Evolutionary conservation across 2,113 vertebrate genomes (phyloP), one percentile per base, ranked within the genome.

Genomic region (Macrotis lagotis): DNA sequence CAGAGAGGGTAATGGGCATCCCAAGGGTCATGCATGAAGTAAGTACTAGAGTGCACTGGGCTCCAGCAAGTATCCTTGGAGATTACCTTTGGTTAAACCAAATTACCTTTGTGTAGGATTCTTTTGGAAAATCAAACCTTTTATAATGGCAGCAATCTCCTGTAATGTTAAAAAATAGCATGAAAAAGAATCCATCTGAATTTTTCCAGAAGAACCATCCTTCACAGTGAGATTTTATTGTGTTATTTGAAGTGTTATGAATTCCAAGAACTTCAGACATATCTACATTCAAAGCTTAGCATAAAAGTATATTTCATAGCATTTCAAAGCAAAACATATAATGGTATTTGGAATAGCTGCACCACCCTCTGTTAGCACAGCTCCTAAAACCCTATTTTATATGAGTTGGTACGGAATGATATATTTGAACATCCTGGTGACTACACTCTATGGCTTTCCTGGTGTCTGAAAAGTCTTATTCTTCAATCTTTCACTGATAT

Each of bases 321-420:
- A 0, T 25, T 51, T 51, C 19, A 48, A 49, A 50, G 52, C 0
- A 26, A 3, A 26, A 1, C 0, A 6, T 25, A 0, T 90, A 83
- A 28, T 6, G 4, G 19, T 2, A 0, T 5, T 6, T 2, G 25
- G 52, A 16, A 3, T n/a, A 14, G 25, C 6, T 8, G 47, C 1
- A 25, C 5, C 2, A 47, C 8, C 26, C 48, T 66, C 48, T 10
- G 66, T 37, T 37, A 19, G 59, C 22, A 8, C 89, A 53, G 12
- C 49, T 66, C 28, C 44, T 12, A 0, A 31, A 8, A 3, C 24
- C 26, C n/a, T 31, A 1, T 48, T 51, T 28, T 7, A 2, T 0
- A 3, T 8, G 11, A 83, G 66, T 24, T 83, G 66, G 7, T 83
- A 83, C 2, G 44, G 66, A 83, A 83, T 83, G 66, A 83, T 83